phyloP scores from a whole-genome alignment of 2,113 vertebrate genomes.

The Gymnogyps californianus region DNA sequence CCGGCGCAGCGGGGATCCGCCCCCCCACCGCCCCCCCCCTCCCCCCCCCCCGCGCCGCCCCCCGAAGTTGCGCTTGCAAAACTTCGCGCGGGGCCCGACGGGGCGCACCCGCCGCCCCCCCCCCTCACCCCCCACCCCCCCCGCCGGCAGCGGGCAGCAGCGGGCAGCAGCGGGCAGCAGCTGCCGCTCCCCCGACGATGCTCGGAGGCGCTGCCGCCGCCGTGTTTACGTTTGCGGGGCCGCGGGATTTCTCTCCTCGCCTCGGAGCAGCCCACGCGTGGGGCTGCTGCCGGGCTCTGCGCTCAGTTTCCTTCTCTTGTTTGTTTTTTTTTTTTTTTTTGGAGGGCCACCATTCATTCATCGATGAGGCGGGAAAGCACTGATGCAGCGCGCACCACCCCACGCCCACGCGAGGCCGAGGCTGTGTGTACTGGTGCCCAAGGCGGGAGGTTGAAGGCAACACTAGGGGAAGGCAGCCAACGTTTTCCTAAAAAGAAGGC shows the following conservation, averaged over 20 bases:
- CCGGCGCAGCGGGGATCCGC: conserved; percentile 89
- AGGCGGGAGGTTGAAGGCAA: background rate
- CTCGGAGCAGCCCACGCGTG: background rate
- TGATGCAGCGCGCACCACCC: background rate
- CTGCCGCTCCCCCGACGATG: background rate
- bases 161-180: background rate
- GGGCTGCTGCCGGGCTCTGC: background rate
- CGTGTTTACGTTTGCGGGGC: background rate
- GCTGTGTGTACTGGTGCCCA: background rate
- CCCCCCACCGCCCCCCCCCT: conserved; percentile 79
- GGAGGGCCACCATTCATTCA: background rate
- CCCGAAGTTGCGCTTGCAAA: conserved; percentile 84
- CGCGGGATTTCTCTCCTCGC: background rate
- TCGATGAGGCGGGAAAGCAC: background rate
- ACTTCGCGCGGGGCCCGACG: conserved; percentile 78
- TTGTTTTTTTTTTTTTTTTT: background rate
- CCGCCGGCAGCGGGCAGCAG: background rate
- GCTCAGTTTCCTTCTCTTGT: background rate
- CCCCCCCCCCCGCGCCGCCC: background rate
- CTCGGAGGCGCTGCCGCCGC: background rate
- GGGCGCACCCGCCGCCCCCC: background rate
- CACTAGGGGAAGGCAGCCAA: background rate
- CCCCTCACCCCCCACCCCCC: background rate
- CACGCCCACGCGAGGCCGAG: background rate
- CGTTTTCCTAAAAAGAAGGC: background rate